These are phyloP conservation scores for Poecilus cupreus DNA, from an alignment of 2,888 invertebrate species.

Conservation along the genomic window DNA sequence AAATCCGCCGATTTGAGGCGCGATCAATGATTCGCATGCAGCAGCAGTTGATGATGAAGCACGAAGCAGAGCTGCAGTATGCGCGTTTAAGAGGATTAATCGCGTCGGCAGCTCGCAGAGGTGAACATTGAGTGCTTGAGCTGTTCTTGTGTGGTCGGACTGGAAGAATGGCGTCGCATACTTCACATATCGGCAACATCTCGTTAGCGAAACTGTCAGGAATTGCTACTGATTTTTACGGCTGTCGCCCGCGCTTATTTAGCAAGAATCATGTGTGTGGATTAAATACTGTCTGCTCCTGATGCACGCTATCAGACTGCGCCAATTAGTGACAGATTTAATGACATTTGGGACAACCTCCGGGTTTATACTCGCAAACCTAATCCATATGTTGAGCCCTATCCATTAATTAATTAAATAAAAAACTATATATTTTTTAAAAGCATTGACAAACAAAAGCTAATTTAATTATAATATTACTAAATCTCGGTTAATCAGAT, in stretches of 20 bases:
- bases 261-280: neutral
- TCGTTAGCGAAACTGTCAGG: slow-evolving; percentile 42
- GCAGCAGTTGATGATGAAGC: no score
- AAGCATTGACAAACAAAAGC: no score
- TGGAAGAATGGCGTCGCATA: slow-evolving; percentile 24
- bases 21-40: slow-evolving; percentile 8
- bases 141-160: slow-evolving; percentile 43
- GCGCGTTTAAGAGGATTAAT: slow-evolving; percentile 35
- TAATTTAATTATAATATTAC: no score
- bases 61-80: neutral
- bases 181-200: slow-evolving; percentile 50
- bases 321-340: neutral
- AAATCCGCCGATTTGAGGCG: slow-evolving; percentile 17
- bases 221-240: slow-evolving; percentile 49
- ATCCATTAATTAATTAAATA: no score
- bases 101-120: slow-evolving; percentile 4
- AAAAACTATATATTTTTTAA: no score
- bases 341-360: no score
- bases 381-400: no score
- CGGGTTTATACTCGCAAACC: no score
- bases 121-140: neutral
- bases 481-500: no score
- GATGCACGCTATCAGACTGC: neutral
- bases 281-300: neutral
- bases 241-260: slow-evolving; percentile 39